Base-by-base conservation (phyloP, 2,888 invertebrate species). In the Monopis laevigella region DNA sequence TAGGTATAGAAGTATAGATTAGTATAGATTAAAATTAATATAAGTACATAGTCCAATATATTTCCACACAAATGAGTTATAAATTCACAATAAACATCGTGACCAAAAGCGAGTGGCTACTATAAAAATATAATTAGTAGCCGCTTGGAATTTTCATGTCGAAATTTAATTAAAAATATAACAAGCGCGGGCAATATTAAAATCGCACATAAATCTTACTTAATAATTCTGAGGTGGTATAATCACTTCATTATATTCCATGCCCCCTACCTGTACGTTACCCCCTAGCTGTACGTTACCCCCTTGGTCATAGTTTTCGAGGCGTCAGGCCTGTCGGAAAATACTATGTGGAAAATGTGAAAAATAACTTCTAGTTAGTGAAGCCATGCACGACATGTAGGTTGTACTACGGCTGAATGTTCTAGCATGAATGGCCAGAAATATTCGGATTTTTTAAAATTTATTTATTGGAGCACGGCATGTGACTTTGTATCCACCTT, bases 361-460 rank as follows among this genome's bases (percentile, higher is more conserved):
- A 64, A 68, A 67, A 67, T 61, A 55, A 57, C 56, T 54, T 56
- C 59, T 66, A 54, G 65, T 63, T 65, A 63, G 18, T 11, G 26
- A 19, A 41, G 50, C 52, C 12, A 21, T 36, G 21, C 39, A 14
- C 35, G 18, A 28, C 34, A 26, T 34, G 17, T 32, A 14, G n/a
- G n/a, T n/a, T n/a, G n/a, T n/a, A n/a, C n/a, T n/a, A n/a, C n/a
- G n/a, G n/a, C n/a, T n/a, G n/a, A n/a, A n/a, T n/a, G n/a, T n/a
- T n/a, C n/a, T n/a, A n/a, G n/a, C n/a, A n/a, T n/a, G n/a, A n/a
- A n/a, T n/a, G n/a, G n/a, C n/a, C n/a, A n/a, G n/a, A n/a, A n/a
- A n/a, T n/a, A n/a, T n/a, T n/a, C n/a, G n/a, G n/a, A n/a, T n/a
- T n/a, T n/a, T n/a, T n/a, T n/a, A n/a, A n/a, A n/a, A n/a, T n/a